Base-by-base conservation (phyloP, 2,113 vertebrate species). In the Gracilinanus agilis region DNA sequence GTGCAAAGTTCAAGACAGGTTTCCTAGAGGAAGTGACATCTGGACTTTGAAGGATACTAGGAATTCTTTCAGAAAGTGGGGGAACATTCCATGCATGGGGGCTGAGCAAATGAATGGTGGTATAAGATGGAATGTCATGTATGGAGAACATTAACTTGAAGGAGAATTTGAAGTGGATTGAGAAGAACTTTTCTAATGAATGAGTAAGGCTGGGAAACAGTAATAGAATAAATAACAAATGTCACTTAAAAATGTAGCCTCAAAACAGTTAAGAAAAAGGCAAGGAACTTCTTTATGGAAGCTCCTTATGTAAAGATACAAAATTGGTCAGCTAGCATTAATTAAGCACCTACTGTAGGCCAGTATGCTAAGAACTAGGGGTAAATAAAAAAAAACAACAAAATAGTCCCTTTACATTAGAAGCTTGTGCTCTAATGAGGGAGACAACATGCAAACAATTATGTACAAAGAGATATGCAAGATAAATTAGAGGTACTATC, bases 281-380 rank as follows among this genome's bases (percentile, higher is more conserved):
- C 5, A 0, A 25, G 24, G 29, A 53, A 16, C 34, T 0, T 1
- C 23, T 19, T n/a, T 9, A 9, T 53, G 19, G 5, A 29, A 11
- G 67, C 9, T 83, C 34, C 34, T 83, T 83, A 83, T 1, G 10
- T 54, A 54, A 34, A 34, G 58, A 27, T 40, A 40, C 19, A n/a
- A 61, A 61, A 25, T 58, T 12, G 21, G 67, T 83, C n/a, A 40
- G 2, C n/a, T 83, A 40, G 19, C 67, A 40, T 40, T 83, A 40
- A 83, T 83, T 83, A 83, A 40, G n/a, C 7, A 23, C 67, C 67
- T 83, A 23, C n/a, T 40, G 6, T 40, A 1, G 40, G 19, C 19
- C n/a, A 83, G 6, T 40, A 13, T 83, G 19, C 7, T 83, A 83
- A 83, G 19, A 83, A 8, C 67, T 40, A 25, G 7, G 16, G 67